Percentiles rank a stretch among this genome's conserved stretches.
Conservation (phyloP, 2,113 vertebrate species). For the Chunga burmeisteri region DNA sequence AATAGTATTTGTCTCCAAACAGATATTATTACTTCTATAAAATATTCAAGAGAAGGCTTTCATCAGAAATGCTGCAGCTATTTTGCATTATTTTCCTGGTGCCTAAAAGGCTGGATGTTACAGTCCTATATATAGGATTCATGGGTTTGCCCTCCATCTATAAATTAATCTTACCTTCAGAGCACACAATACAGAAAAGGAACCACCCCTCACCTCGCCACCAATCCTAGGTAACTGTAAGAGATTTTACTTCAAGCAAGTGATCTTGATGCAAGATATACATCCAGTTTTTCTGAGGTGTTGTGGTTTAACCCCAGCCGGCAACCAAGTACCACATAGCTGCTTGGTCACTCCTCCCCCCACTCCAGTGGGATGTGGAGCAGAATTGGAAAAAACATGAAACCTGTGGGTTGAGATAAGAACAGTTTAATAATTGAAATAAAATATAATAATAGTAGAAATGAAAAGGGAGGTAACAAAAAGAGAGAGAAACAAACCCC, state of each 20-base stretch:
- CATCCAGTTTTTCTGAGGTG: not conserved
- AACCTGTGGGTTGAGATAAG: too few species aligned
- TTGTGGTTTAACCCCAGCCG: too few species aligned
- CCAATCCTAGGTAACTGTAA: not conserved
- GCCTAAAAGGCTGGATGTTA: not conserved
- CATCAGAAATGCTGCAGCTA: not conserved
- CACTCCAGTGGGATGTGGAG: too few species aligned
- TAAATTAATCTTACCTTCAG: not conserved
- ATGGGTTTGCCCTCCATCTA: not conserved
- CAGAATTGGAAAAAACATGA: too few species aligned
- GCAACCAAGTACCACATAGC: too few species aligned
- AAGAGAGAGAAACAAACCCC: too few species aligned
- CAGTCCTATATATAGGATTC: not conserved
- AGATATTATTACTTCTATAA: not conserved
- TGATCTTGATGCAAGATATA: not conserved
- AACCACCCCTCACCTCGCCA: not conserved
- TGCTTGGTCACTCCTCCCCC: too few species aligned
- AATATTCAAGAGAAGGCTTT: not conserved
- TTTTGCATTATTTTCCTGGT: not conserved
- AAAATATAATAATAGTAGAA: too few species aligned
- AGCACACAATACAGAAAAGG: not conserved
- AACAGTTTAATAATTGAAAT: too few species aligned
- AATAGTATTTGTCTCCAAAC: not conserved
- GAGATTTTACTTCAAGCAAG: not conserved
- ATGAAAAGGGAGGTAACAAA: too few species aligned